Evolutionary conservation across 2,797 vertebrate genomes (phyloP).

Genomic region (Anguilla anguilla): DNA sequence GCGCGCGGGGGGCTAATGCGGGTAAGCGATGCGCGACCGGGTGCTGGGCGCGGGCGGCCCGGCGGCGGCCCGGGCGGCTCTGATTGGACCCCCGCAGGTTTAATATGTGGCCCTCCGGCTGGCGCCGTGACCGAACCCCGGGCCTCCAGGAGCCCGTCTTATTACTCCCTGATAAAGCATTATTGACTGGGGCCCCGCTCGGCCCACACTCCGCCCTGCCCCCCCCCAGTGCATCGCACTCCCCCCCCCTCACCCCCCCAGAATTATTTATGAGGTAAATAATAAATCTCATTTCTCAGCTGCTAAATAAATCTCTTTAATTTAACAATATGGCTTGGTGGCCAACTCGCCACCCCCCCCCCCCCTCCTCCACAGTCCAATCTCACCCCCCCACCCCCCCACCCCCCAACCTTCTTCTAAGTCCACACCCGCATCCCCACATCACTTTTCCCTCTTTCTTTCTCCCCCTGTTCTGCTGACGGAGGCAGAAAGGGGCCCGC

Average conservation of each 20-base stretch:
- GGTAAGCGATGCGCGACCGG: constrained; percentile 71
- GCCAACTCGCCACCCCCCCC: constrained; percentile 5
- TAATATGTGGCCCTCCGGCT: constrained; percentile 66
- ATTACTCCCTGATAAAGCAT: constrained; percentile 75
- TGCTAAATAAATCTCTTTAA: constrained; percentile 70
- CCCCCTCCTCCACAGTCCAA: neutral
- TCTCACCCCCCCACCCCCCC: constrained; percentile 22
- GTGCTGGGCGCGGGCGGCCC: constrained; percentile 55
- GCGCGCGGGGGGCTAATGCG: constrained; percentile 74
- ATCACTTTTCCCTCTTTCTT: constrained; percentile 46
- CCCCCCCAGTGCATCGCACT: too few relatives aligned
- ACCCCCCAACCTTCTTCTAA: constrained; percentile 26
- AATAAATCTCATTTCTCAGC: constrained; percentile 69
- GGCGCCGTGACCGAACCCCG: constrained; percentile 24
- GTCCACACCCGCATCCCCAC: constrained; percentile 20
- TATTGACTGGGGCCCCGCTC: constrained; percentile 72
- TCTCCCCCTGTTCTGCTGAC: constrained; percentile 66
- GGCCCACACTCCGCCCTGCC: constrained; percentile 56
- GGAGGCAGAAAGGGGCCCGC: constrained; percentile 59
- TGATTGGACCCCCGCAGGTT: constrained; percentile 74
- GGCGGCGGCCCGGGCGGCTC: constrained; percentile 65
- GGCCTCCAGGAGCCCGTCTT: constrained; percentile 48
- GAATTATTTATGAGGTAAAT: constrained; percentile 76
- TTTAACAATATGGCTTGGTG: constrained; percentile 64
- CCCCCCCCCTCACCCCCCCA: constrained; percentile 40